A percentile compares a stretch with the other conserved stretches of the same genome.
Conservation (phyloP, 2,888 invertebrate species). For the Xanthia togata region DNA sequence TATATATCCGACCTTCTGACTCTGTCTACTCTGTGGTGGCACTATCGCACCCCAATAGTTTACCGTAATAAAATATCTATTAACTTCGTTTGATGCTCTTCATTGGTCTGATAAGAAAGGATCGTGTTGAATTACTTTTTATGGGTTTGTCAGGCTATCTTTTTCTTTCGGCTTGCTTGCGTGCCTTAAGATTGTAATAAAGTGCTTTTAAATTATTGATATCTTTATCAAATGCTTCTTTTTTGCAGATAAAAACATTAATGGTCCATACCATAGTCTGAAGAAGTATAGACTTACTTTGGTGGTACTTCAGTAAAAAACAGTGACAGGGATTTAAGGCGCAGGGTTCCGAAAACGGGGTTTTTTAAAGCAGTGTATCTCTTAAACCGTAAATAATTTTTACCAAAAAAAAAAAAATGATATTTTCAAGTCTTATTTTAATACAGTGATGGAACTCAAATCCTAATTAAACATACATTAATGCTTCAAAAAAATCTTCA, state of each 20-base stretch:
- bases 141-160: slow-evolving; percentile 14
- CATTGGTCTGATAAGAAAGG: slow-evolving; percentile 57
- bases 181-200: slow-evolving; percentile 10
- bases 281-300: too few species aligned
- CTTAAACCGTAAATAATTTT: too few species aligned
- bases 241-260: background rate
- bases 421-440: too few species aligned
- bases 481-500: too few species aligned
- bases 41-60: slow-evolving; percentile 37
- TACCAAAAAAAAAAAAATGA: too few species aligned
- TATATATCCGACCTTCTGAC: slow-evolving; percentile 4
- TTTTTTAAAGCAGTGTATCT: too few species aligned
- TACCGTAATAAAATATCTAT: slow-evolving; percentile 64
- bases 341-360: too few species aligned
- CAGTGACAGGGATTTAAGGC: too few species aligned
- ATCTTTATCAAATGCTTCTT: background rate
- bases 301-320: too few species aligned
- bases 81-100: slow-evolving; percentile 53
- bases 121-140: slow-evolving; percentile 43
- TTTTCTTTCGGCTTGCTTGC: slow-evolving; percentile 15
- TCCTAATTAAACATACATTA: too few species aligned
- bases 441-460: too few species aligned
- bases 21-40: background rate
- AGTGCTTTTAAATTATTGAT: slow-evolving; percentile 46
- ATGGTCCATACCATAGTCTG: background rate